A percentile compares a stretch with the other conserved stretches of the same genome.
These are phyloP conservation scores for Enteromius mattozi DNA, from an alignment of 2,797 vertebrate species.

Conservation along the genomic window DNA sequence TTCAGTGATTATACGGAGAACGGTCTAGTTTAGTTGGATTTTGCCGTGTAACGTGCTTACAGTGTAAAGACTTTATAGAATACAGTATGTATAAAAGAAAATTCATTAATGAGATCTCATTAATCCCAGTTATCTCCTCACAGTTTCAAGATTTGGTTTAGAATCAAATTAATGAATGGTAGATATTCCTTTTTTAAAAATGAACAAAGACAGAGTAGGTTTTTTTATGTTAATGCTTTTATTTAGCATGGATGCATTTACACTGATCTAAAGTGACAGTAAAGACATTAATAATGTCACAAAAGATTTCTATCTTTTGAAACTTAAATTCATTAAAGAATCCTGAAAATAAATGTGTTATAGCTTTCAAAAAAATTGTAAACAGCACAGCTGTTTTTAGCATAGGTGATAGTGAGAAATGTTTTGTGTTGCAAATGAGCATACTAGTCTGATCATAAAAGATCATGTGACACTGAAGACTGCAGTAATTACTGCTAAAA, in stretches of 20 bases:
- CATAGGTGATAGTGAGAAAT: neutral
- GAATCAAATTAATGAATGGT: neutral
- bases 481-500: neutral
- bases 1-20: neutral
- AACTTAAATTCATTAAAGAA: neutral
- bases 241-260: neutral
- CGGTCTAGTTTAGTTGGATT: neutral
- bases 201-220: neutral
- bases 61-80: neutral
- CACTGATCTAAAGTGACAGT: neutral
- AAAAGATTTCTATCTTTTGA: neutral
- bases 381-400: neutral
- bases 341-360: neutral
- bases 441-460: neutral
- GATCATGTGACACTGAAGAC: neutral
- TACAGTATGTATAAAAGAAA: neutral
- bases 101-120: neutral
- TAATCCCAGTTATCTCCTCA: neutral
- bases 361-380: neutral
- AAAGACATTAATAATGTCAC: neutral
- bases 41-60: neutral
- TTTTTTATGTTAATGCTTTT: neutral
- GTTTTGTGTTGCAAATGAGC: neutral
- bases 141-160: neutral
- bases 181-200: neutral